These are phyloP conservation scores for Ochropacha duplaris DNA, from an alignment of 2,888 invertebrate species.

Conservation along the genomic window DNA sequence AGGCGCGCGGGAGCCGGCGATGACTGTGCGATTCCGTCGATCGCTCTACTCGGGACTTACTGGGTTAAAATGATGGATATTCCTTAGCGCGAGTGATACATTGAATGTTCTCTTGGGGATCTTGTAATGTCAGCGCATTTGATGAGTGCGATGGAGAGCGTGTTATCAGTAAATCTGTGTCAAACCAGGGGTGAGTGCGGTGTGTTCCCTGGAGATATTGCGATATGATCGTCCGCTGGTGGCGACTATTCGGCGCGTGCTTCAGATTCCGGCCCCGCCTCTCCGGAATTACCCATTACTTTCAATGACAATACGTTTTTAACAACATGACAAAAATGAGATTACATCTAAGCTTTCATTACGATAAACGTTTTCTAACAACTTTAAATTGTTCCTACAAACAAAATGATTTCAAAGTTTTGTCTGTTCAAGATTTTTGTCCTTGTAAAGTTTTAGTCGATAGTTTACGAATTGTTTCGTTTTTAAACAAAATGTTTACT, in stretches of 20 bases:
- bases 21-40: conserved; percentile 66
- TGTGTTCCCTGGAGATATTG: conserved; percentile 67
- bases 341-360: conserved; percentile 69
- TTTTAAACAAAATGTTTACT: not conserved
- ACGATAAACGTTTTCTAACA: conserved; percentile 72
- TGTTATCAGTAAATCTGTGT: conserved; percentile 34
- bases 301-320: conserved; percentile 76
- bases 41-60: conserved; percentile 29
- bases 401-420: conserved; percentile 57
- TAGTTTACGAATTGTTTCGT: not conserved
- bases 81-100: conserved; percentile 44
- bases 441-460: not conserved
- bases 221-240: conserved; percentile 66
- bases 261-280: conserved; percentile 65
- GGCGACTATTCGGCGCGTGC: conserved; percentile 76
- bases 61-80: conserved; percentile 36
- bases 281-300: conserved; percentile 75
- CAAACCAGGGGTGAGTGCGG: conserved; percentile 36
- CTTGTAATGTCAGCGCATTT: conserved; percentile 37
- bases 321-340: conserved; percentile 56
- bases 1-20: conserved; percentile 66
- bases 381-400: conserved; percentile 65
- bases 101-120: conserved; percentile 35
- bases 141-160: conserved; percentile 49
- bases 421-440: conserved; percentile 43